Conservation (phyloP, 2,113 vertebrate genomes). For the Rousettus leschenaultii region DNA sequence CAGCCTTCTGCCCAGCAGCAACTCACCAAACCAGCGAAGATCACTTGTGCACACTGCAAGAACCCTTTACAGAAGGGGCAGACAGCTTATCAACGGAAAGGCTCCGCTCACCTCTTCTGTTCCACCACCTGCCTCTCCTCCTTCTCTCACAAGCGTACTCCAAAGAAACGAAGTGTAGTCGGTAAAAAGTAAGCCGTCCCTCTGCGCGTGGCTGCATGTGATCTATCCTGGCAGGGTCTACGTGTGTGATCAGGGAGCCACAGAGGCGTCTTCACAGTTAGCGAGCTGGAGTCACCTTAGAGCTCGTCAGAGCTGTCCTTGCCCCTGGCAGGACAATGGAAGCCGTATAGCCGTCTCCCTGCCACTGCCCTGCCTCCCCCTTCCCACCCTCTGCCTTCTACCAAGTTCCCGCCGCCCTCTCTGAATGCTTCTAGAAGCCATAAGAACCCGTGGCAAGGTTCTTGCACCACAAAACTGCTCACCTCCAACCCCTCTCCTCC, state of each 20-base stretch:
- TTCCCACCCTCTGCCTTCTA: background rate
- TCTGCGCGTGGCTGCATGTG: background rate
- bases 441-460: background rate
- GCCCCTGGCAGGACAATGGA: background rate
- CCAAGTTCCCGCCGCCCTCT: background rate
- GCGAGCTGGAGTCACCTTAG: background rate
- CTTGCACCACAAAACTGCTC: background rate
- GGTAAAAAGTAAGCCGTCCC: slow-evolving; percentile 92
- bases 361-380: background rate
- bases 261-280: background rate
- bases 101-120: slow-evolving; percentile 96
- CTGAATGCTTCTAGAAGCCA: background rate
- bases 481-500: background rate
- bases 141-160: slow-evolving; percentile 94
- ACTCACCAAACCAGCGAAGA: slow-evolving; percentile 91
- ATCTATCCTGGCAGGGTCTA: background rate
- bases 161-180: slow-evolving; percentile 95
- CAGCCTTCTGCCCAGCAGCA: slow-evolving; percentile 89
- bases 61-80: slow-evolving; percentile 98
- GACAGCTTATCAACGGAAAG: slow-evolving; percentile 98
- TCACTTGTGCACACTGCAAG: slow-evolving; percentile 97
- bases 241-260: background rate
- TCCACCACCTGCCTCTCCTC: slow-evolving; percentile 96
- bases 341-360: background rate
- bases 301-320: background rate